A percentile compares a stretch with the other conserved stretches of the same genome.
These are phyloP conservation scores for Aurelia sp. DNA, from an alignment of 30 jellyfish, hydroid and myxozoan species.

Conservation along the genomic window DNA sequence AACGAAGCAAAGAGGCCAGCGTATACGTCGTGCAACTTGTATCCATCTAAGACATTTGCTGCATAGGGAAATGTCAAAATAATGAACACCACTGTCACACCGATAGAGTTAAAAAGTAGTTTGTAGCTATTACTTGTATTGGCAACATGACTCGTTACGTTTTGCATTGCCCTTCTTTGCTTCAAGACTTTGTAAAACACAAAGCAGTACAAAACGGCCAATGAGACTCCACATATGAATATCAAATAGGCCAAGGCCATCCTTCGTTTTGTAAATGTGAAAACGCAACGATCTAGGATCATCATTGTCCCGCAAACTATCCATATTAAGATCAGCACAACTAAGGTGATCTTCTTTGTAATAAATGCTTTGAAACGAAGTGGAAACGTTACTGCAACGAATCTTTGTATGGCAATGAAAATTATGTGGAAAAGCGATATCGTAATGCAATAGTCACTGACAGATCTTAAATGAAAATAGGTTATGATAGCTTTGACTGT, in stretches of 20 bases:
- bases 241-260: not conserved
- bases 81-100: slow-evolving; percentile 3
- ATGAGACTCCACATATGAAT: not conserved
- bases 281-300: not conserved
- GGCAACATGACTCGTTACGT: not conserved
- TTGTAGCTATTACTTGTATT: not conserved
- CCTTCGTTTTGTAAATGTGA: not conserved
- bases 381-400: slow-evolving; percentile 13
- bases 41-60: not conserved
- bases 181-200: not conserved
- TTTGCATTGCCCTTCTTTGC: not conserved
- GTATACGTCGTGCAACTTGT: not conserved
- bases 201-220: not conserved
- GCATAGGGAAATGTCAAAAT: not conserved
- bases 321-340: slow-evolving; percentile 6
- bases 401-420: slow-evolving; percentile 22
- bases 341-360: not conserved
- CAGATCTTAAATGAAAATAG: too few relatives aligned
- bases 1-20: not conserved
- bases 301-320: not conserved
- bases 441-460: too few relatives aligned
- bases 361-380: not conserved
- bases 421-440: slow-evolving; percentile 1
- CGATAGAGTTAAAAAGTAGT: slow-evolving; percentile 5
- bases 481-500: too few relatives aligned